Evolutionary conservation across 2,888 invertebrate species (phyloP).

Genomic region (Leucophora obtusa): DNA sequence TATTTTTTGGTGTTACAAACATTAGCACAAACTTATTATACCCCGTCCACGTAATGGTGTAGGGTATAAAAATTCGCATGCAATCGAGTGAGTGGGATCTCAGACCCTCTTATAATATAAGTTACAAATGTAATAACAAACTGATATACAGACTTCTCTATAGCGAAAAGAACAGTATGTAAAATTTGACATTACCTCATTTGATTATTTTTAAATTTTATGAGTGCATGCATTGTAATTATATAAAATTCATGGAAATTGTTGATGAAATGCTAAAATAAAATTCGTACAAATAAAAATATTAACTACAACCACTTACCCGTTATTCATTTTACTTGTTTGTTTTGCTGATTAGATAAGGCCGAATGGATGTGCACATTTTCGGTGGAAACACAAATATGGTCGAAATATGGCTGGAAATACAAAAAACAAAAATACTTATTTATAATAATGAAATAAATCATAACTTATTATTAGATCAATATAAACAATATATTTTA

Average conservation of each 20-base stretch:
- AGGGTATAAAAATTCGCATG: too few species aligned
- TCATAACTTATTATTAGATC: constrained; percentile 46
- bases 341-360: constrained; percentile 49
- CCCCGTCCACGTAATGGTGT: too few species aligned
- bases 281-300: background rate
- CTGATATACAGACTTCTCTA: too few species aligned
- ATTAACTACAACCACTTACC: background rate
- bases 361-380: background rate
- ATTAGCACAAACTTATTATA: too few species aligned
- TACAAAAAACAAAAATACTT: background rate
- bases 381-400: background rate
- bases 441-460: constrained; percentile 17
- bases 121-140: too few species aligned
- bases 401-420: constrained; percentile 19
- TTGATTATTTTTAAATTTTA: background rate
- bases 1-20: too few species aligned
- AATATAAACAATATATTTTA: background rate
- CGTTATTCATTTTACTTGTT: constrained; percentile 9
- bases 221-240: background rate
- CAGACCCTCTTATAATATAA: too few species aligned
- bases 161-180: too few species aligned
- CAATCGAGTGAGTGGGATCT: too few species aligned
- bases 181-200: background rate
- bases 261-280: constrained; percentile 25
- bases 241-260: constrained; percentile 30